phyloP scores from a whole-genome alignment of 1,140 invertebrate species.

The Tetramorium parvispinum region DNA sequence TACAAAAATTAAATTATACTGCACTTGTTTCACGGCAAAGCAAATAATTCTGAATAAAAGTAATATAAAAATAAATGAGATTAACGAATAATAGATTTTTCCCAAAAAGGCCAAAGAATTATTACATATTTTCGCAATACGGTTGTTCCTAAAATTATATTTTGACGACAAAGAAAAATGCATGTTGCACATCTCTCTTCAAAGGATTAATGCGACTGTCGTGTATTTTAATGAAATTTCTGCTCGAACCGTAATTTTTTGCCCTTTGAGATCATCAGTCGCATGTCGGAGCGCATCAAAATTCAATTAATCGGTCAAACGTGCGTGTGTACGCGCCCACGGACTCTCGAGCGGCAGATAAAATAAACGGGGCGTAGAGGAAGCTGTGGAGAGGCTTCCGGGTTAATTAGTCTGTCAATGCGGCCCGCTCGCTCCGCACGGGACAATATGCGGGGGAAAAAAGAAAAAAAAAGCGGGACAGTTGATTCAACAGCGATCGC shows the following conservation, averaged over 20 bases:
- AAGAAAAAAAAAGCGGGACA: neutral
- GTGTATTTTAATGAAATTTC: constrained; percentile 21
- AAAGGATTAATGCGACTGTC: neutral
- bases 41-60: neutral
- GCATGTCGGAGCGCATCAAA: constrained; percentile 12
- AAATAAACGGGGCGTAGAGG: constrained; percentile 38
- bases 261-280: constrained; percentile 29
- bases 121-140: constrained; percentile 8
- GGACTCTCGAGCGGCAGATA: constrained; percentile 16
- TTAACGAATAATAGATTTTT: neutral
- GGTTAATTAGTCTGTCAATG: constrained; percentile 64
- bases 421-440: neutral
- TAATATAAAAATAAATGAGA: neutral
- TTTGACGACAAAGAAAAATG: neutral
- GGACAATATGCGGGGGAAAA: neutral
- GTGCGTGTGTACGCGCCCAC: neutral
- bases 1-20: neutral
- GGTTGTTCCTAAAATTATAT: neutral
- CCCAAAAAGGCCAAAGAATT: neutral
- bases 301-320: constrained; percentile 58
- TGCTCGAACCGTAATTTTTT: neutral
- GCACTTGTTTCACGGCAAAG: neutral
- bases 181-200: neutral
- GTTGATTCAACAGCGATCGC: constrained; percentile 28
- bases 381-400: constrained; percentile 27